Percentiles rank a stretch among this genome's conserved stretches.
Evolutionary conservation across 1,140 invertebrate genomes (phyloP).

Genomic region (Sinella curviseta): DNA sequence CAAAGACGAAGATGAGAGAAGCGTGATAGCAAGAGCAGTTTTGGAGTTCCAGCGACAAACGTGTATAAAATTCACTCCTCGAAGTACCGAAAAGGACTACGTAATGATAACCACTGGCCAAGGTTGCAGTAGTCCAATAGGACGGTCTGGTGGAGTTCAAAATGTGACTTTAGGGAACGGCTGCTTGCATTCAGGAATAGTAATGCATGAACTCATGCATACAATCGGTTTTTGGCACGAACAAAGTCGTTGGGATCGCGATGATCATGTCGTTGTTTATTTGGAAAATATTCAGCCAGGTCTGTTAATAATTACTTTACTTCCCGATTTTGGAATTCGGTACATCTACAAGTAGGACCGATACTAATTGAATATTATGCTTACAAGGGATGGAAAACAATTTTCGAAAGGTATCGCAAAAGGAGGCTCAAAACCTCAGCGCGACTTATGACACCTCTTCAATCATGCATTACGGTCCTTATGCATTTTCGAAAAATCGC

Average conservation of each 20-base stretch:
- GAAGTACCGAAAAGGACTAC: conserved; percentile 53
- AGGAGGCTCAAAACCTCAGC: background rate
- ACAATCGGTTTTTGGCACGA: conserved; percentile 46
- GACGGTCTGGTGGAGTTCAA: background rate
- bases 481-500: conserved; percentile 19
- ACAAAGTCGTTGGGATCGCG: conserved; percentile 42
- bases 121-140: conserved; percentile 49
- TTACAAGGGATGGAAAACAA: background rate
- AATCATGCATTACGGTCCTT: conserved; percentile 26
- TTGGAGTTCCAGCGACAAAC: conserved; percentile 52
- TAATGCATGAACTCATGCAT: conserved; percentile 45
- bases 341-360: background rate
- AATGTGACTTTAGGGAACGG: conserved; percentile 35
- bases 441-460: conserved; percentile 4
- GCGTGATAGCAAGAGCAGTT: conserved; percentile 52
- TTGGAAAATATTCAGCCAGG: conserved; percentile 38
- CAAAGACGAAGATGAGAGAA: conserved; percentile 48
- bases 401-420: background rate
- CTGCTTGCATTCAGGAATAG: conserved; percentile 47
- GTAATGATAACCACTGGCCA: conserved; percentile 52
- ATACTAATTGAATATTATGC: background rate
- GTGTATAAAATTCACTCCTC: conserved; percentile 55
- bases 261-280: conserved; percentile 37
- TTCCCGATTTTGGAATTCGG: background rate
- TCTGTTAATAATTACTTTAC: background rate